Base-by-base conservation (phyloP, 2,797 vertebrate species). In the Acridotheres tristis region DNA sequence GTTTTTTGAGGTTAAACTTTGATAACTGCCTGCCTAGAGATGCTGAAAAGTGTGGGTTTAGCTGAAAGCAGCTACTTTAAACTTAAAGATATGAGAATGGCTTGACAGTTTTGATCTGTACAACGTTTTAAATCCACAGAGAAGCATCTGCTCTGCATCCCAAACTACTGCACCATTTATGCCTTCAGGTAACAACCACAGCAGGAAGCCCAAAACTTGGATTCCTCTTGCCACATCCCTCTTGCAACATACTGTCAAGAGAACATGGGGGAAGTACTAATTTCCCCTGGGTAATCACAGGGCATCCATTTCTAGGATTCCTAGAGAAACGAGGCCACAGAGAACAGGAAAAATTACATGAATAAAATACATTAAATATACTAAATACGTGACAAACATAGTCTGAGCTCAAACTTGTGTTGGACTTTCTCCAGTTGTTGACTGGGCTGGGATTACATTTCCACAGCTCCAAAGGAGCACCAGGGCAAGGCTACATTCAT, bases 151-250 rank as follows among this genome's bases (percentile, higher is more conserved):
- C 65, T 74, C 32, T 50, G 30, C 78, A 72, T 58, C 77, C 80
- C 42, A 21, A 76, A 63, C 53, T 38, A 55, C 30, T 54, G 59
- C 78, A 59, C 36, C 15, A 7, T 29, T 72, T 57, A 27, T 68
- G 75, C 71, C 34, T 69, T 66, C 77, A 73, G 77, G 90, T 69
- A 89, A 84, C 43, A 72, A 73, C 25, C 8, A 11, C 67, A 93
- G 75, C 67, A 87, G 68, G 67, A 82, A 93, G 90, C 91, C 84
- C 55, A 82, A 88, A 87, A 82, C 73, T 62, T 90, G 21, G 47
- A 53, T 79, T 69, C 57, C 47, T 74, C 84, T 89, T 92, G 57
- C 84, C 75, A 90, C 86, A 89, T 85, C 88, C 74, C 84, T 85
- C 83, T 62, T 62, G 48, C 34, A 62, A 77, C 42, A 59, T 11